Evolutionary conservation across 2,888 invertebrate species (phyloP).

Genomic region (Apamea sordens): DNA sequence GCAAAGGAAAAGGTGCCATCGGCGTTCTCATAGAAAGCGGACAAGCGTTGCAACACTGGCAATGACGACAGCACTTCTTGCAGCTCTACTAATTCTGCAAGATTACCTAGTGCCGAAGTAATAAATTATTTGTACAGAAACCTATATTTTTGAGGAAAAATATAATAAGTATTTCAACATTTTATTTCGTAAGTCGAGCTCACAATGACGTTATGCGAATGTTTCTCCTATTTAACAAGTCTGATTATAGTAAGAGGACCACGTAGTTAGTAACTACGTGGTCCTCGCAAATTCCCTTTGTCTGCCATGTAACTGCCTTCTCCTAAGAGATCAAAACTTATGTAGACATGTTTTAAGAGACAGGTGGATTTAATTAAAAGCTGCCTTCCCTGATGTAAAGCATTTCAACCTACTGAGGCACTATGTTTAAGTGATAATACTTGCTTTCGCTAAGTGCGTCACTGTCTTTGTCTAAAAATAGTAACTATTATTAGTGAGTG

Average conservation of each 20-base stretch:
- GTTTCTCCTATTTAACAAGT: background rate
- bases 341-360: constrained; percentile 28
- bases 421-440: constrained; percentile 1
- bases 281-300: constrained; percentile 34
- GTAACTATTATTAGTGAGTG: background rate
- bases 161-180: constrained; percentile 13
- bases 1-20: constrained; percentile 51
- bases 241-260: too few species aligned
- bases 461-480: constrained; percentile 17
- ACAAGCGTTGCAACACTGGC: constrained; percentile 30
- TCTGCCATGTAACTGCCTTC: constrained; percentile 13
- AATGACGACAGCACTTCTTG: constrained; percentile 40
- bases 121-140: constrained; percentile 22
- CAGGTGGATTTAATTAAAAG: constrained; percentile 59
- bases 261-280: constrained; percentile 8
- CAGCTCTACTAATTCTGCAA: constrained; percentile 37
- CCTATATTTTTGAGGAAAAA: constrained; percentile 6
- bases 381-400: constrained; percentile 9
- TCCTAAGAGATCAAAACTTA: constrained; percentile 42
- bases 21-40: constrained; percentile 50
- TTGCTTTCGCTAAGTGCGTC: background rate
- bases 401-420: constrained; percentile 5
- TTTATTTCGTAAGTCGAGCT: background rate
- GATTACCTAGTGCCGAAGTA: constrained; percentile 20
- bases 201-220: background rate